These are phyloP conservation scores for Caranx melampygus DNA, from an alignment of 2,113 vertebrate genomes.

Conservation along the genomic window DNA sequence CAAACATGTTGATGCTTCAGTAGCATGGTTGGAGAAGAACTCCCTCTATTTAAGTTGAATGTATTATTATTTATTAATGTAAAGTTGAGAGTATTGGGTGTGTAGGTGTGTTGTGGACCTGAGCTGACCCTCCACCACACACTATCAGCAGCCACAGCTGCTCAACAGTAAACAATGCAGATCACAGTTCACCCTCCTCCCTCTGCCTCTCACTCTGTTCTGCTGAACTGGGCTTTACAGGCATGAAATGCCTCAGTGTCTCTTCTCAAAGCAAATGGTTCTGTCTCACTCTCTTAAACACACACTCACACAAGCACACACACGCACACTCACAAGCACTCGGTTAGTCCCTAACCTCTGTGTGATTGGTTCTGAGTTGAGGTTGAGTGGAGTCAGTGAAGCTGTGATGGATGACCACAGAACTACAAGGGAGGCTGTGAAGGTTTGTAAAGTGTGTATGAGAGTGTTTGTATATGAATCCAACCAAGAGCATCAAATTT, in stretches of 20 bases:
- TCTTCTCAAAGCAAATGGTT: conserved; percentile 35
- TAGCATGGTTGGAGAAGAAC: not conserved
- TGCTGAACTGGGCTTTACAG: conserved; percentile 39
- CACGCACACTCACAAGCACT: conserved; percentile 23
- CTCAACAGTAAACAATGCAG: conserved; percentile 57
- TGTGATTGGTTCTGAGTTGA: conserved; percentile 72
- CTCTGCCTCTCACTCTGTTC: conserved; percentile 17
- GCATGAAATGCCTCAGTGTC: conserved; percentile 35
- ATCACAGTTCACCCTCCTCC: conserved; percentile 38
- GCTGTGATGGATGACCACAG: conserved; percentile 72
- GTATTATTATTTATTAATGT: not conserved
- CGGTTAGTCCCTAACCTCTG: conserved; percentile 65
- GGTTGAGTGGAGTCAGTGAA: conserved; percentile 68
- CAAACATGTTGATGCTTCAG: not conserved
- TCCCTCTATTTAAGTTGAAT: not conserved
- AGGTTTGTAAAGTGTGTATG: conserved; percentile 23
- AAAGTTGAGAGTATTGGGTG: not conserved
- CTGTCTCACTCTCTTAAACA: conserved; percentile 14
- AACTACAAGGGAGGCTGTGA: conserved; percentile 16
- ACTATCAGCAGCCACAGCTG: conserved; percentile 36
- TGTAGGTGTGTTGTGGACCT: not conserved
- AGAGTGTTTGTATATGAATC: conserved; percentile 36
- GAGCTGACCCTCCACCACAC: not conserved
- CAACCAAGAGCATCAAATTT: conserved; percentile 54
- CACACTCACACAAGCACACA: conserved; percentile 23